phyloP scores from a whole-genome alignment of 1,140 invertebrate genomes.

The Lucilia sericata region DNA sequence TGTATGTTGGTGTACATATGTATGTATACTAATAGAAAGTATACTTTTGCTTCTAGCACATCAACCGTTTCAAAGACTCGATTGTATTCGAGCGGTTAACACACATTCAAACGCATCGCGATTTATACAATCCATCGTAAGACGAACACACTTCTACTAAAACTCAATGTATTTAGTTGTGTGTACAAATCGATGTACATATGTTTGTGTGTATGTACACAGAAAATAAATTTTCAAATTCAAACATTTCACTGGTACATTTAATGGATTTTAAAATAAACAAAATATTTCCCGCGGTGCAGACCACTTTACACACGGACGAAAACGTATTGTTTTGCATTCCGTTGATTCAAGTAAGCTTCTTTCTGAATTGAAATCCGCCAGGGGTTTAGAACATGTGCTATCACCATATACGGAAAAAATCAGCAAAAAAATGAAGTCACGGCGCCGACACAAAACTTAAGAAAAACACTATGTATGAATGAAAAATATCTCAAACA shows the following conservation, averaged over 20 bases:
- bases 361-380: constrained; percentile 1
- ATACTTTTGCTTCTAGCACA: constrained; percentile 1
- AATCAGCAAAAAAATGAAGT: constrained; percentile 32
- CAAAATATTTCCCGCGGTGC: not conserved
- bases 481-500: not conserved
- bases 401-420: constrained; percentile 26
- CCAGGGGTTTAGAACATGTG: constrained; percentile 16
- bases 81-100: constrained; percentile 28
- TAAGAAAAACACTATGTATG: not conserved
- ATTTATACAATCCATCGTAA: not conserved
- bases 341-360: constrained; percentile 34
- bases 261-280: not conserved
- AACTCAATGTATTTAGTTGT: not conserved
- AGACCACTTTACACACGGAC: constrained; percentile 23
- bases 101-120: not conserved
- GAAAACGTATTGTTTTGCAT: constrained; percentile 32
- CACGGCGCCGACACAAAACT: constrained; percentile 22
- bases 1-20: too few relatives aligned
- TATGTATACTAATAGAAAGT: not conserved
- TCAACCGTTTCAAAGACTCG: constrained; percentile 22
- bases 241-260: not conserved
- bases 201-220: not conserved
- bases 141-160: not conserved
- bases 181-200: not conserved
- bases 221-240: not conserved